Evolutionary conservation across 2,888 invertebrate species (phyloP), one percentile per base, ranked within the genome.

Genomic region (Protula sp.): DNA sequence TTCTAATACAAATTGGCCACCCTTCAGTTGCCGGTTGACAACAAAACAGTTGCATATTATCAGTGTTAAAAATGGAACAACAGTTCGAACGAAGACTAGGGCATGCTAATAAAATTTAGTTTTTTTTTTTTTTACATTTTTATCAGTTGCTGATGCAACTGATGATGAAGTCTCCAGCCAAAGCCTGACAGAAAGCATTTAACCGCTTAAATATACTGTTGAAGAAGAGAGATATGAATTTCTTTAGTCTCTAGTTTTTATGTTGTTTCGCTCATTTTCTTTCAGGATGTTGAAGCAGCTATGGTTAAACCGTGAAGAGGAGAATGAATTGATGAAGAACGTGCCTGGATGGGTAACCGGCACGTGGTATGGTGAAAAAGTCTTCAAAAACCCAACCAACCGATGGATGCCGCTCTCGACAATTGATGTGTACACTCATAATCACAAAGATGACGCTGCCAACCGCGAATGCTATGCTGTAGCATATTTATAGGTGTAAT

Each of bases 301-400:
- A 45, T 85, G 89, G 57, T 85, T 84, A 60, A 91, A 92, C 80
- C 86, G 92, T 22, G 92, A 92, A 22, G 89, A 89, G 66, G 95
- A 95, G 81, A 85, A 85, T 1, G 87, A 90, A 59, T 83, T 95
- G 31, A 97, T 97, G 95, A 87, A 87, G 67, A 87, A 94, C 80
- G 91, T 92, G 19, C 89, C 90, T 60, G 90, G 89, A 68, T 95
- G 95, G 95, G 87, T 89, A 84, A 88, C 89, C 3, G 97, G 95
- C 53, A 94, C 91, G 1, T 90, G 87, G 81, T 92, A 88, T 69
- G 92, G 92, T 3, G 89, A 91, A 77, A 89, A 88, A 28, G 82
- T 94, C 14, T 95, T 85, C 84, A 87, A 88, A 72, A 88, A 87
- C 0, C 85, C 87, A 0, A 81, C 85, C 56, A 87, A 89, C 69